Evolutionary conservation across 2,113 vertebrate genomes (phyloP).

Genomic region (Channa argus): DNA sequence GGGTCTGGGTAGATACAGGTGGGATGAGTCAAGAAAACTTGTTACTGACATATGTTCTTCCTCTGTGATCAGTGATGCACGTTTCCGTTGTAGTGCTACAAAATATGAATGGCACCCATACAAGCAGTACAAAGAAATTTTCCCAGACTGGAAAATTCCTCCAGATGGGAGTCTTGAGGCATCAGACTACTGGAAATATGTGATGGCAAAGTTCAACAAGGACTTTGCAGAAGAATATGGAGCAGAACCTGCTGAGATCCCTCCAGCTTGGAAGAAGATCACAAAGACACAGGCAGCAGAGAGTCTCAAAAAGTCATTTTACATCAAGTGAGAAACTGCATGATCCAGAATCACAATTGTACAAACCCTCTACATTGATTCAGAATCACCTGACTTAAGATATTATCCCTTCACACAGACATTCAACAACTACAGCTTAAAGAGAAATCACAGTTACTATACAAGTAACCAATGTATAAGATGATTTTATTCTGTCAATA

Average conservation of each 20-base stretch:
- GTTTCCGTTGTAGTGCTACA: not conserved
- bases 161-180: conserved; percentile 73
- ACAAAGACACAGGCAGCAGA: too few relatives aligned
- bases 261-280: conserved; percentile 55
- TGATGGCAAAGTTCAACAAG: conserved; percentile 62
- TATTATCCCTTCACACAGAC: too few relatives aligned
- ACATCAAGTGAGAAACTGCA: too few relatives aligned
- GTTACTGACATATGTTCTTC: conserved; percentile 51
- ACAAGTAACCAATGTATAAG: too few relatives aligned
- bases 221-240: conserved; percentile 53
- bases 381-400: too few relatives aligned
- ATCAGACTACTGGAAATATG: conserved; percentile 82
- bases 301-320: too few relatives aligned
- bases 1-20: conserved; percentile 13
- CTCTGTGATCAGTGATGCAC: fast-evolving
- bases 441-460: too few relatives aligned
- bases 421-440: too few relatives aligned
- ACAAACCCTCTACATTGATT: too few relatives aligned
- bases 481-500: too few relatives aligned
- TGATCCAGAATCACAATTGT: too few relatives aligned
- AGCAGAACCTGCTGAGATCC: conserved; percentile 66
- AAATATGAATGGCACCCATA: fast-evolving
- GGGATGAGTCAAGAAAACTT: fast-evolving
- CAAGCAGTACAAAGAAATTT: conserved; percentile 63
- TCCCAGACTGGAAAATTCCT: conserved; percentile 76